Base-by-base conservation (phyloP, 2,888 invertebrate genomes). In the Dynastes grantii region DNA sequence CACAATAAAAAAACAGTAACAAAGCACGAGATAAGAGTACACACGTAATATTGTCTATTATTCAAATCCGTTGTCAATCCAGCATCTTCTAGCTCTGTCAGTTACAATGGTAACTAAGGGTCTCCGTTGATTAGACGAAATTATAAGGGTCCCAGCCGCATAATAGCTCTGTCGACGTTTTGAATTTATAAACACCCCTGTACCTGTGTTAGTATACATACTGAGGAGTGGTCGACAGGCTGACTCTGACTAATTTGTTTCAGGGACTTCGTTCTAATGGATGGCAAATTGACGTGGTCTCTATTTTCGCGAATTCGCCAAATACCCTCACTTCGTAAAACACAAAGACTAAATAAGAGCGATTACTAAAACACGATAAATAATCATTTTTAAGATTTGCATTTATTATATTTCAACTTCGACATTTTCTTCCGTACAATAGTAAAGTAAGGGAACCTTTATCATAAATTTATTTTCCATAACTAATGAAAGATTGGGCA, bases 131-230 rank as follows among this genome's bases (percentile, higher is more conserved):
- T 61, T 61, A 29, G 61, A 61, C 27, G 29, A 22, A 22, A 61
- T 61, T 29, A 61, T 61, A 61, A 61, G 61, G 8, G 29, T 61
- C 22, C 29, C 61, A 6, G 11, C 16, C 6, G 8, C 27, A 6
- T 61, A 61, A 61, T 27, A 22, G 61, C 61, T 61, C 61, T 11
- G 27, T 27, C 27, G 61, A 27, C 27, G 61, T 61, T 61, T 61
- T 61, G 61, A 61, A 61, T 61, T 29, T 61, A 22, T 29, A 61
- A 61, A 61, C 61, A 61, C 29, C 27, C 2, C 53, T 1, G 53
- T 13, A 53, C 16, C 4, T 13, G 16, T 5, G 13, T 61, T 22
- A 8, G 22, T 53, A 13, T 16, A 53, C 16, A 5, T 61, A 6
- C 29, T 22, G 3, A 58, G 8, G 58, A 22, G 58, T 58, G 22